Evolutionary conservation across 2,888 invertebrate species (phyloP).

Genomic region (Creontiades dilutus): DNA sequence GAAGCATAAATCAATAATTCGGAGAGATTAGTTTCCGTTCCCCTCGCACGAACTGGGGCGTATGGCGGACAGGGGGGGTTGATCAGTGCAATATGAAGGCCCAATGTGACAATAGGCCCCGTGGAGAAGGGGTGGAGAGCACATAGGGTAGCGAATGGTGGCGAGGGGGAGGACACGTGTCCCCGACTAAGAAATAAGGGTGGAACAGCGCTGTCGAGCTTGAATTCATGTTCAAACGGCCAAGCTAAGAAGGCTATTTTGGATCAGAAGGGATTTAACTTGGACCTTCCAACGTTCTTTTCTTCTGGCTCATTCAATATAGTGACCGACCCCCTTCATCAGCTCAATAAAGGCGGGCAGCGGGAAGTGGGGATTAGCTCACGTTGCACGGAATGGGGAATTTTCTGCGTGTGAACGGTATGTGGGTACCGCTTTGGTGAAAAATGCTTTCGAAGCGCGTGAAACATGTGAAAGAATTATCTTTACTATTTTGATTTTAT

Average conservation of each 20-base stretch:
- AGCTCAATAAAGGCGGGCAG: background rate
- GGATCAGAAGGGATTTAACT: slow-evolving; percentile 5
- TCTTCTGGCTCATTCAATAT: slow-evolving; percentile 31
- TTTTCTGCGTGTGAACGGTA: background rate
- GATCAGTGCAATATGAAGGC: slow-evolving; percentile 36
- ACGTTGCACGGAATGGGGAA: background rate
- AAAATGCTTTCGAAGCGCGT: too few relatives aligned
- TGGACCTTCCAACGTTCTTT: background rate
- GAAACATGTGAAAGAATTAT: too few relatives aligned
- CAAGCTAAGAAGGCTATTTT: slow-evolving; percentile 4
- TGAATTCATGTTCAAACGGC: slow-evolving; percentile 23
- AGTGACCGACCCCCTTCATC: background rate
- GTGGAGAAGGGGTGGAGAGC: slow-evolving; percentile 1
- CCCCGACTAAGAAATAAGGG: slow-evolving; percentile 23
- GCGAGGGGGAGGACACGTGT: slow-evolving; percentile 27
- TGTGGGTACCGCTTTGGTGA: background rate
- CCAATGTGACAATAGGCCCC: slow-evolving; percentile 9
- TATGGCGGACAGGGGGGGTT: background rate
- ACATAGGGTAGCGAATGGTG: slow-evolving; percentile 14
- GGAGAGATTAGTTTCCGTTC: slow-evolving; percentile 23
- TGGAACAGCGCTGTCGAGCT: background rate
- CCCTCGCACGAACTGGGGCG: slow-evolving; percentile 22
- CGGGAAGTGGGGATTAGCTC: background rate
- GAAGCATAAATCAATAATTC: slow-evolving; percentile 17
- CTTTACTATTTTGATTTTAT: too few relatives aligned